These are phyloP conservation scores for Malacoctenus gilli DNA, from an alignment of 2,797 vertebrate genomes.

Conservation along the genomic window DNA sequence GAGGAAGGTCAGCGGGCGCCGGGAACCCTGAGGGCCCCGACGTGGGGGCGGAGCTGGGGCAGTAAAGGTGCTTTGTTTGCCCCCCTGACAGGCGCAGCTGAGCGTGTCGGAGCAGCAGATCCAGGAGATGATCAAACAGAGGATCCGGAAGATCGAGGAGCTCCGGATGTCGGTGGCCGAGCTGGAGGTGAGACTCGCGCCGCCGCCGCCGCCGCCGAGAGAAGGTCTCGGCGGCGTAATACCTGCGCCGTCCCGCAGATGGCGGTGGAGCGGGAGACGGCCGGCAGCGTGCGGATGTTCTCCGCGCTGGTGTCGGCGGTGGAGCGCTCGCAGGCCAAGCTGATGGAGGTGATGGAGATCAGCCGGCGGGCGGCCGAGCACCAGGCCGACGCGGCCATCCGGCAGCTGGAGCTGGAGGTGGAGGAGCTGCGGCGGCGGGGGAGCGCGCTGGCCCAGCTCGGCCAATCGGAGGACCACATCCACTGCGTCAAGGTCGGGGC, in stretches of 20 bases:
- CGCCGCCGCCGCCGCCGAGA: too few species aligned
- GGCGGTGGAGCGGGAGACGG: conserved; percentile 60
- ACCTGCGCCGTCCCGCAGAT: conserved; percentile 30
- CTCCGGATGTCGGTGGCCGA: conserved; percentile 62
- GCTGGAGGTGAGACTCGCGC: conserved; percentile 60
- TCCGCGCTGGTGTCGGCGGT: conserved; percentile 59
- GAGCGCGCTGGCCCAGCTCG: conserved; percentile 55
- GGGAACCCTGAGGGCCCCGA: too few species aligned
- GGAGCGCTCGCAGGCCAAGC: conserved; percentile 68
- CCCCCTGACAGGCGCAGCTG: conserved; percentile 66
- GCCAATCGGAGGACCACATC: conserved; percentile 61
- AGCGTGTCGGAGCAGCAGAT: conserved; percentile 57
- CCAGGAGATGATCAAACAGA: conserved; percentile 71
- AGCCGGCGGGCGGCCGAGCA: conserved; percentile 54
- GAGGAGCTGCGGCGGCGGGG: conserved; percentile 64
- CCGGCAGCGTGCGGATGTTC: conserved; percentile 61
- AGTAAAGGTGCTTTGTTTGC: too few species aligned
- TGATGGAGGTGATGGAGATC: conserved; percentile 73
- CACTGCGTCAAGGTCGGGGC: conserved; percentile 68
- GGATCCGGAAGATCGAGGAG: conserved; percentile 72
- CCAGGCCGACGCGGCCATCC: conserved; percentile 66
- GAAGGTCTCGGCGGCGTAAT: too few species aligned
- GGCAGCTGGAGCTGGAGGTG: conserved; percentile 76
- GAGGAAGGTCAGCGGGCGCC: conserved; percentile 62
- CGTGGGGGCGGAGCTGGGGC: too few species aligned